A percentile compares a stretch with the other conserved stretches of the same genome.
phyloP scores from a whole-genome alignment of 1,140 invertebrate species.

The Vanessa tameamea region DNA sequence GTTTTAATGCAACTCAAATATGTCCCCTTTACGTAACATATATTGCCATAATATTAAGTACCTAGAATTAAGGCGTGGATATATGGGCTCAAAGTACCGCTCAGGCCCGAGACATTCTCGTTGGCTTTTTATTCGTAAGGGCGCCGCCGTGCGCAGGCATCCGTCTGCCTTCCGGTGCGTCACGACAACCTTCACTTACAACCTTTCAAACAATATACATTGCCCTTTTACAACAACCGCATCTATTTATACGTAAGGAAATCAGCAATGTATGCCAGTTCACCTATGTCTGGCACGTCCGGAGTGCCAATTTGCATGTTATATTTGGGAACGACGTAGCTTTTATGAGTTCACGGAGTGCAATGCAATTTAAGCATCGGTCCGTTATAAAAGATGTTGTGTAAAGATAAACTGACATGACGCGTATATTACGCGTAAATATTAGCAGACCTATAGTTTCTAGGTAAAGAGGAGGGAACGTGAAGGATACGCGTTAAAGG shows the following conservation, averaged over 20 bases:
- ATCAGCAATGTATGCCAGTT: slow-evolving; percentile 25
- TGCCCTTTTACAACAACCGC: background rate
- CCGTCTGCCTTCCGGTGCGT: slow-evolving; percentile 35
- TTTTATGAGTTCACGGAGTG: slow-evolving; percentile 11
- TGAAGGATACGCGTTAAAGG: background rate
- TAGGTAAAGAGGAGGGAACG: background rate
- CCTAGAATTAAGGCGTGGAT: background rate
- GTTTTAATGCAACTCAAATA: too few relatives aligned
- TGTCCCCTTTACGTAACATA: too few relatives aligned
- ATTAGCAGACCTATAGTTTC: background rate
- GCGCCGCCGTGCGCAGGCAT: slow-evolving; percentile 25
- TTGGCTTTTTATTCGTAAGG: slow-evolving; percentile 6
- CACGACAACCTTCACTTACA: slow-evolving; percentile 14
- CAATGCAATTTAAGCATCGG: slow-evolving; percentile 22
- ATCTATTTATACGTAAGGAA: background rate
- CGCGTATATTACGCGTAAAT: slow-evolving; percentile 1
- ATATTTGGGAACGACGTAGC: slow-evolving; percentile 15
- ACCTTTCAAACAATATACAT: slow-evolving; percentile 16
- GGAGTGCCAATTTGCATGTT: slow-evolving; percentile 9
- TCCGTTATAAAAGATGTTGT: slow-evolving; percentile 15
- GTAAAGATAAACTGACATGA: background rate
- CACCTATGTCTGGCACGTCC: slow-evolving; percentile 36
- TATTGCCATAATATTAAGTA: too few relatives aligned
- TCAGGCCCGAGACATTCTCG: background rate
- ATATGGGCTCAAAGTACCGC: too few relatives aligned